phyloP scores from a whole-genome alignment of 2,797 vertebrate genomes.

The Paedocypris micromegethes region DNA sequence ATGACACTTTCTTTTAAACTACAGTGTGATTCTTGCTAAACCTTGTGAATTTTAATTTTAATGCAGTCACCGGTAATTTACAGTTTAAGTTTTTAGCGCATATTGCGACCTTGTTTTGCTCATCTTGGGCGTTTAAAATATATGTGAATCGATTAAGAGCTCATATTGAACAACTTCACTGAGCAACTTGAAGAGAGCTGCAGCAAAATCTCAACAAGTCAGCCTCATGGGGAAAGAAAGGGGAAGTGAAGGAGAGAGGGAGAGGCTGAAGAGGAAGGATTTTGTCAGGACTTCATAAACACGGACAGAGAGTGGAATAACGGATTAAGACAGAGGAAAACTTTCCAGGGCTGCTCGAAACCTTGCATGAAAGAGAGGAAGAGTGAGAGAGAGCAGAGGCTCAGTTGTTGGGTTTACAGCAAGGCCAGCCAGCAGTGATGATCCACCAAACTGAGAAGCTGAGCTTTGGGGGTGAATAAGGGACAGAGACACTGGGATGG shows the following conservation, averaged over 20 bases:
- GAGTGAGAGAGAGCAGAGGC: constrained; percentile 65
- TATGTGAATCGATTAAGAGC: too few relatives aligned
- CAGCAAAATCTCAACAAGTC: constrained; percentile 66
- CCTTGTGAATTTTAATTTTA: too few relatives aligned
- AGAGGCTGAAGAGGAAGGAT: constrained; percentile 60
- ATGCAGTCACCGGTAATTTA: too few relatives aligned
- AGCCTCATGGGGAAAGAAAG: constrained; percentile 53
- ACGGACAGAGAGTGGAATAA: constrained; percentile 57
- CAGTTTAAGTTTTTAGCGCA: too few relatives aligned
- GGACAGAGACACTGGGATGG: constrained; percentile 18
- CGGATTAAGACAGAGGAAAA: constrained; percentile 55
- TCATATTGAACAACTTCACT: too few relatives aligned
- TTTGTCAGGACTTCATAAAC: constrained; percentile 73
- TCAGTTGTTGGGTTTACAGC: constrained; percentile 73
- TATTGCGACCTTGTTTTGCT: too few relatives aligned
- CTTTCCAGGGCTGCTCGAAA: constrained; percentile 59
- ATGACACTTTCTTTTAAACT: too few relatives aligned
- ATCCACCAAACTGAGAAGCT: constrained; percentile 62
- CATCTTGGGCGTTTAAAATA: too few relatives aligned
- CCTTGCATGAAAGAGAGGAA: constrained; percentile 33
- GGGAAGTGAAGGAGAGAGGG: constrained; percentile 47
- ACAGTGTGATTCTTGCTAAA: too few relatives aligned
- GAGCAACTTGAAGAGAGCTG: constrained; percentile 49
- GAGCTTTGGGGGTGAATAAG: constrained; percentile 4
- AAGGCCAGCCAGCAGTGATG: constrained; percentile 83